Conservation (phyloP, 2,113 vertebrate genomes). For the Otis tarda region DNA sequence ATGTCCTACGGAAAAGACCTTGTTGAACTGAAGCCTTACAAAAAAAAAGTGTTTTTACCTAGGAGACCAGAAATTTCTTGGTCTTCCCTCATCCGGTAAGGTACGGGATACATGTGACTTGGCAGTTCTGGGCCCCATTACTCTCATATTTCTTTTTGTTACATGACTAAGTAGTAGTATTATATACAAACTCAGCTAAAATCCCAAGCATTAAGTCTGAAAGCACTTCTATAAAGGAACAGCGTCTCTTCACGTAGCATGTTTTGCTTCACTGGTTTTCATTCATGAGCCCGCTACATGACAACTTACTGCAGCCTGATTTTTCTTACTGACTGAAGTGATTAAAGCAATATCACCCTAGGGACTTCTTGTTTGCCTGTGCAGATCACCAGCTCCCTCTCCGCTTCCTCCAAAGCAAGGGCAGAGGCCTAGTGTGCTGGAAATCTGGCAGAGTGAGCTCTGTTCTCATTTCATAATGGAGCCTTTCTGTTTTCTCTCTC, state of each 20-base stretch:
- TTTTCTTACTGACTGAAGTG: constrained; percentile 23
- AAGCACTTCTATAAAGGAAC: background rate
- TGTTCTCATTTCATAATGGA: constrained; percentile 1
- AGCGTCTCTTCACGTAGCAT: background rate
- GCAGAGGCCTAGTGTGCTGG: background rate
- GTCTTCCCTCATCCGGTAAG: background rate
- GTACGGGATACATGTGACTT: fast-evolving
- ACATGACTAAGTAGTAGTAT: background rate
- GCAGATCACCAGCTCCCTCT: background rate
- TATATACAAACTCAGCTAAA: background rate
- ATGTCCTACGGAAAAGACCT: background rate
- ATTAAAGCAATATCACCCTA: background rate
- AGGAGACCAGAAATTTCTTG: background rate
- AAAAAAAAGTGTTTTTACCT: background rate
- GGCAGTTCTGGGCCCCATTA: background rate
- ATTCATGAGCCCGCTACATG: background rate
- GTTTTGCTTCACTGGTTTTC: constrained; percentile 9
- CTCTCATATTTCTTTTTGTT: background rate
- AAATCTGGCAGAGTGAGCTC: constrained; percentile 1
- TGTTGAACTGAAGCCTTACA: background rate
- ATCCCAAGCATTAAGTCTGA: background rate
- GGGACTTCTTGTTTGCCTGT: background rate
- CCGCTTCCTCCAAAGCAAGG: background rate
- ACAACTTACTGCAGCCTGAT: background rate
- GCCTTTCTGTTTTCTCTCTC: background rate